Evolutionary conservation across 2,797 vertebrate genomes (phyloP), one percentile per base, ranked within the genome.

Genomic region (Gallirallus australis): DNA sequence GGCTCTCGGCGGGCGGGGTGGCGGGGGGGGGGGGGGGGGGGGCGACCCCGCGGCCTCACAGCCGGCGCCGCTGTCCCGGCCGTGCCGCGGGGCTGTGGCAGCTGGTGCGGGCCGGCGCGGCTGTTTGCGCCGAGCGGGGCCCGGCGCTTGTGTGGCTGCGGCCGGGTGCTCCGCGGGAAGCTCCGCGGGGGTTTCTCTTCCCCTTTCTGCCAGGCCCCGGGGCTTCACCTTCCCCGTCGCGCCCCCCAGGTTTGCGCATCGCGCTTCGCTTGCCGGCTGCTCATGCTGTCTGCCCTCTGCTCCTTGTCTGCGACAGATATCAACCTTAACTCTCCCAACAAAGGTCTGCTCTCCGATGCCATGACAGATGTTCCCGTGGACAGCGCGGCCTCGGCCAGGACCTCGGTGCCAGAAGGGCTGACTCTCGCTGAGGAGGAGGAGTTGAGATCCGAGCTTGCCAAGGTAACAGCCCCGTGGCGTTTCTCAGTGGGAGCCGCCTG

Each of bases 251-350:
- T 94, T 68, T 50, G 84, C 91, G 23, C 65, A 40, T 52, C 24
- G 19, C 2, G 18, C 76, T 40, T 57, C 19, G 88, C 86, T 83
- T 70, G 82, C 89, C 59, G 79, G 30, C 80, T 64, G 96, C 84
- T 89, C 56, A 91, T 52, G 50, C 45, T 87, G 65, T 96, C 24
- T 37, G 89, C 96, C 70, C 93, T 97, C 89, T 97, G 69, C 97
- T 97, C 94, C 97, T 95, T 97, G 82, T 97, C 95, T 66, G 69
- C 85, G 95, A 77, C 98, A 99, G 99, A 99, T 96, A 99, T 99
- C 98, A 99, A 99, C 98, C 98, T 99, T 98, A 99, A 99, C 98
- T 99, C 99, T 97, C 99, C 99, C 94, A 99, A 99, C 98, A 99
- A 99, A 98, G 99, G 98, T 96, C 98, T 99, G 50, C 98, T 98